Evolutionary conservation across 2,797 vertebrate species (phyloP).

Genomic region (Mastacembelus armatus): DNA sequence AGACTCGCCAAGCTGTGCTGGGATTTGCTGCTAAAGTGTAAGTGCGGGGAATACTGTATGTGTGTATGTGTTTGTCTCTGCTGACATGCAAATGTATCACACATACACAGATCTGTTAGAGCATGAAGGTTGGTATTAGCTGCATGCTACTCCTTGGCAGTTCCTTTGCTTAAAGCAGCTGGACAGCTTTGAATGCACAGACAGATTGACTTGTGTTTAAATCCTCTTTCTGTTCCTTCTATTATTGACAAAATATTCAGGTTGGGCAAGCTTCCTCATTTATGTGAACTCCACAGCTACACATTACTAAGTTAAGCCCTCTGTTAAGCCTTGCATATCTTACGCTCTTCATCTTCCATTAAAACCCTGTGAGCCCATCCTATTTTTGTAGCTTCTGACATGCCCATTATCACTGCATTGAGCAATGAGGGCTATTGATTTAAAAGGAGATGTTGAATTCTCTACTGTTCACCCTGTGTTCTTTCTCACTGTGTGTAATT

Average conservation of each 20-base stretch:
- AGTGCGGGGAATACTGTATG: conserved; percentile 11
- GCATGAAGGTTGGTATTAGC: conserved; percentile 43
- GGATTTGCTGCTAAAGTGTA: conserved; percentile 35
- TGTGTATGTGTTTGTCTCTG: conserved; percentile 10
- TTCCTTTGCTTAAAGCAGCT: conserved; percentile 11
- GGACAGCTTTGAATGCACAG: conserved; percentile 2
- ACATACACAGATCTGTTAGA: conserved; percentile 5
- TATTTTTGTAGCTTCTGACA: conserved; percentile 40
- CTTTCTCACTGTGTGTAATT: conserved; percentile 7
- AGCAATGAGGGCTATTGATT: conserved; percentile 48
- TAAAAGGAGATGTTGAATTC: conserved; percentile 40
- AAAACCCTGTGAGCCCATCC: conserved; percentile 34
- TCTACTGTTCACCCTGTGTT: conserved; percentile 1
- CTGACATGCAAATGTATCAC: conserved; percentile 17
- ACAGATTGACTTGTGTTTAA: background rate
- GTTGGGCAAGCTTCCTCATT: background rate
- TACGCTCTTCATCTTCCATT: conserved; percentile 42
- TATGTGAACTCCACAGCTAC: conserved; percentile 3
- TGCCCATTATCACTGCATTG: conserved; percentile 49
- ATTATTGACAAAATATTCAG: background rate
- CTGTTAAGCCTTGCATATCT: conserved; percentile 15
- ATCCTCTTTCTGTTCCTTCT: background rate
- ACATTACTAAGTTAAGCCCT: background rate
- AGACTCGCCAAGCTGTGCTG: conserved; percentile 54
- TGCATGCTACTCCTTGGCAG: conserved; percentile 6